Evolutionary conservation across 2,888 invertebrate species (phyloP).

Genomic region (Pseudococcus jackbeardsleyi): DNA sequence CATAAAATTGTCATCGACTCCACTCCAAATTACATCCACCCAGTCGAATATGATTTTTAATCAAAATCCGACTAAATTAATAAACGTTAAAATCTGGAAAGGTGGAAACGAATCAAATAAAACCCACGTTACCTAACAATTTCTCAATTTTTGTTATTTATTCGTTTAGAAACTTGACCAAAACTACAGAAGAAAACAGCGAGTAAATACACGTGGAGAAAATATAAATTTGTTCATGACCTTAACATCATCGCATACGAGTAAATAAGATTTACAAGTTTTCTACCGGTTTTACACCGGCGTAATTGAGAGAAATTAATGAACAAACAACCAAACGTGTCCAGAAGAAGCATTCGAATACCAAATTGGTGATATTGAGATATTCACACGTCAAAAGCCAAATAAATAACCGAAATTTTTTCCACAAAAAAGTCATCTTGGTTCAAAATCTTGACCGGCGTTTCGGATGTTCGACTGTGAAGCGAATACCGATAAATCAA

Average conservation of each 20-base stretch:
- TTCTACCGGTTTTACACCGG: background rate
- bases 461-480: background rate
- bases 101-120: too few relatives aligned
- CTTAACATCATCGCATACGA: background rate
- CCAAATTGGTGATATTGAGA: background rate
- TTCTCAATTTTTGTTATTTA: background rate
- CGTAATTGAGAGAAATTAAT: background rate
- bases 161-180: background rate
- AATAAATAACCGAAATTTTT: background rate
- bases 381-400: background rate
- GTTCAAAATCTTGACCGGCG: background rate
- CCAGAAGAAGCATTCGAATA: background rate
- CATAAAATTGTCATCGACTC: too few relatives aligned
- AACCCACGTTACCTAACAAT: background rate
- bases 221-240: slow-evolving; percentile 10
- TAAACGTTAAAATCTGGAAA: too few relatives aligned
- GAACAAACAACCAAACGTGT: background rate
- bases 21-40: too few relatives aligned
- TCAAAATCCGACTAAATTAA: too few relatives aligned
- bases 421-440: background rate
- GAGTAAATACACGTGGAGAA: background rate
- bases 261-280: background rate
- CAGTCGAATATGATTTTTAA: too few relatives aligned
- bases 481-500: background rate
- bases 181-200: background rate